phyloP scores from a whole-genome alignment of 2,888 invertebrate species.

The Calameuta filiformis region DNA sequence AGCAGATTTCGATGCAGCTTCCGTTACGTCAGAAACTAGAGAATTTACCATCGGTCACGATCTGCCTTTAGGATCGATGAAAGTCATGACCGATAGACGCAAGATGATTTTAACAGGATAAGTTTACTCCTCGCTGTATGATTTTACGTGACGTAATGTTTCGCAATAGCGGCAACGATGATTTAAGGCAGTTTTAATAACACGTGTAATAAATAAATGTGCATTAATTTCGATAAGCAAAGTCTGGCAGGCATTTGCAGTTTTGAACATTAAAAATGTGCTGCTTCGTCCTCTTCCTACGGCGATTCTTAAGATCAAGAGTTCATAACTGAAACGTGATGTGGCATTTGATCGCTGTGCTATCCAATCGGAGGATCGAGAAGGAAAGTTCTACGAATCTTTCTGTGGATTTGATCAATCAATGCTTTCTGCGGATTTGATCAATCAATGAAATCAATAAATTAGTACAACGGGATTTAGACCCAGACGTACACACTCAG shows the following conservation, averaged over 20 bases:
- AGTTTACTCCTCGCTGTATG: background rate
- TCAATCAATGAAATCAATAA: background rate
- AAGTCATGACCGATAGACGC: background rate
- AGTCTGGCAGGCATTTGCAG: background rate
- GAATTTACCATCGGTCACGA: background rate
- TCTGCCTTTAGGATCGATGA: background rate
- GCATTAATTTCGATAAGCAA: background rate
- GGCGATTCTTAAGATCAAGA: background rate
- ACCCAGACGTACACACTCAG: too few species aligned
- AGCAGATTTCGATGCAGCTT: background rate
- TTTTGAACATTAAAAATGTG: background rate
- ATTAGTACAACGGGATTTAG: background rate
- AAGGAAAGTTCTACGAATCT: background rate
- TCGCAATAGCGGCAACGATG: background rate
- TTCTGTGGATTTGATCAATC: background rate
- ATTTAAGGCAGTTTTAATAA: background rate
- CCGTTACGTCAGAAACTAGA: background rate
- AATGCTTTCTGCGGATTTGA: background rate
- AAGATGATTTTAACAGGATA: background rate
- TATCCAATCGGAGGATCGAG: background rate
- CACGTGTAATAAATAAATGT: background rate
- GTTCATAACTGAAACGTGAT: background rate
- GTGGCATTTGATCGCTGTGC: background rate
- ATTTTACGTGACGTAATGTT: background rate
- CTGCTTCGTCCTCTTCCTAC: background rate